A percentile compares a stretch with the other conserved stretches of the same genome.
Conservation (phyloP, 2,888 invertebrate genomes). For the Oscheius onirici region DNA sequence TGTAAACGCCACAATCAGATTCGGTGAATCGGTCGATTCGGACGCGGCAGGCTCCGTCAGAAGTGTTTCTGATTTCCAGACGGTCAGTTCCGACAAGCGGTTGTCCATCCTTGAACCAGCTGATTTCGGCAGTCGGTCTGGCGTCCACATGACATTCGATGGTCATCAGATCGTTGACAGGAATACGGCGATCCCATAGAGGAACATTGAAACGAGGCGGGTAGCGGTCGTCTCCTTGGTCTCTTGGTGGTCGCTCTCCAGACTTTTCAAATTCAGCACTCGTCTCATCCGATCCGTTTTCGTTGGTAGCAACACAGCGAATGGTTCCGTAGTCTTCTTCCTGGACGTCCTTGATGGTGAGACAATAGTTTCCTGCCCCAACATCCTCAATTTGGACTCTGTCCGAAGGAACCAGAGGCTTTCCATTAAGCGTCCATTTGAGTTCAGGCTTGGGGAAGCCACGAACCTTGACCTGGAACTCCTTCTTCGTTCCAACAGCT, state of each 20-base stretch:
- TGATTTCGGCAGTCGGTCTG: slow-evolving; percentile 65
- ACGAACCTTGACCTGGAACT: slow-evolving; percentile 71
- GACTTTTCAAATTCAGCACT: slow-evolving; percentile 54
- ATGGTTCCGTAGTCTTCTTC: slow-evolving; percentile 80
- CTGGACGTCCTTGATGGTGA: slow-evolving; percentile 82
- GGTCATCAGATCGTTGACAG: slow-evolving; percentile 59
- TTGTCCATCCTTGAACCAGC: slow-evolving; percentile 63
- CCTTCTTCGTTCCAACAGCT: slow-evolving; percentile 82
- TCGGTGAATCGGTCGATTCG: slow-evolving; percentile 67
- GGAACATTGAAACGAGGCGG: slow-evolving; percentile 86
- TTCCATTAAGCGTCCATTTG: slow-evolving; percentile 71
- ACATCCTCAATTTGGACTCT: slow-evolving; percentile 73
- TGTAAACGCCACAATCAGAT: slow-evolving; percentile 77
- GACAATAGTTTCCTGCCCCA: slow-evolving; percentile 79
- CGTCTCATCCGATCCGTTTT: slow-evolving; percentile 80
- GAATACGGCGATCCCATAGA: slow-evolving; percentile 77
- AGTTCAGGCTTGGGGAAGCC: slow-evolving; percentile 73
- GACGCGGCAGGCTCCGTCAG: slow-evolving; percentile 69
- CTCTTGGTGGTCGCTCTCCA: slow-evolving; percentile 20
- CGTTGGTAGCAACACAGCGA: slow-evolving; percentile 77
- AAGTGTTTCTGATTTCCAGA: slow-evolving; percentile 64
- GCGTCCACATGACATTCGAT: slow-evolving; percentile 72
- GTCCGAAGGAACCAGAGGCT: slow-evolving; percentile 52
- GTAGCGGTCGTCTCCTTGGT: slow-evolving; percentile 63
- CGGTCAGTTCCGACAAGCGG: slow-evolving; percentile 50